Percentiles rank a stretch among this genome's conserved stretches.
phyloP scores from a whole-genome alignment of 2,888 invertebrate species.

The Drosophila borealis region DNA sequence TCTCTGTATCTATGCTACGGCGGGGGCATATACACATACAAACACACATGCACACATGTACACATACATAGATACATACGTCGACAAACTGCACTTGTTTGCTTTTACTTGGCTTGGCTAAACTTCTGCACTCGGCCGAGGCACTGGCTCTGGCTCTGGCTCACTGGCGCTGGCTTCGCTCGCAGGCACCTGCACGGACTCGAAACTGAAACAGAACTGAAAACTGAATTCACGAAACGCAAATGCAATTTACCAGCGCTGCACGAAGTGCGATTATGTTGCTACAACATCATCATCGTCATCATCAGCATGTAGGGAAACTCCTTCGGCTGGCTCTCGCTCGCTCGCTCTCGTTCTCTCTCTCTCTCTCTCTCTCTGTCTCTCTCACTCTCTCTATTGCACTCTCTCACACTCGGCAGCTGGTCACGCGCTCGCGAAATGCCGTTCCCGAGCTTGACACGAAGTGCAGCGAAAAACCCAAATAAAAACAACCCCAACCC shows the following conservation, averaged over 20 bases:
- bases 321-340: constrained; percentile 60
- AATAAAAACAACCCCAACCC: constrained; percentile 43
- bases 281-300: constrained; percentile 47
- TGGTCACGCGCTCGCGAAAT: constrained; percentile 69
- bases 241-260: constrained; percentile 61
- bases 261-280: constrained; percentile 69
- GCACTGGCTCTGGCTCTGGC: constrained; percentile 36
- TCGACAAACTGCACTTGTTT: constrained; percentile 55
- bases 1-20: constrained; percentile 69
- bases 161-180: constrained; percentile 44
- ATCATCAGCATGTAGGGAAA: constrained; percentile 48
- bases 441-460: constrained; percentile 49
- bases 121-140: constrained; percentile 52
- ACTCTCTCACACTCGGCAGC: constrained; percentile 25
- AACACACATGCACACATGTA: constrained; percentile 8
- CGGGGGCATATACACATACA: constrained; percentile 25
- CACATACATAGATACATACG: constrained; percentile 18
- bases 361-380: constrained; percentile 26
- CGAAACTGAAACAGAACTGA: constrained; percentile 82
- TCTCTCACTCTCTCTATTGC: constrained; percentile 12
- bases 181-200: constrained; percentile 76
- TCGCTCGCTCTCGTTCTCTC: constrained; percentile 17
- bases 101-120: constrained; percentile 43
- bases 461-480: constrained; percentile 52
- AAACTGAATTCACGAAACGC: constrained; percentile 31